These are phyloP conservation scores for Rhopalosiphum maidis DNA, from an alignment of 1,140 invertebrate genomes.

Conservation along the genomic window DNA sequence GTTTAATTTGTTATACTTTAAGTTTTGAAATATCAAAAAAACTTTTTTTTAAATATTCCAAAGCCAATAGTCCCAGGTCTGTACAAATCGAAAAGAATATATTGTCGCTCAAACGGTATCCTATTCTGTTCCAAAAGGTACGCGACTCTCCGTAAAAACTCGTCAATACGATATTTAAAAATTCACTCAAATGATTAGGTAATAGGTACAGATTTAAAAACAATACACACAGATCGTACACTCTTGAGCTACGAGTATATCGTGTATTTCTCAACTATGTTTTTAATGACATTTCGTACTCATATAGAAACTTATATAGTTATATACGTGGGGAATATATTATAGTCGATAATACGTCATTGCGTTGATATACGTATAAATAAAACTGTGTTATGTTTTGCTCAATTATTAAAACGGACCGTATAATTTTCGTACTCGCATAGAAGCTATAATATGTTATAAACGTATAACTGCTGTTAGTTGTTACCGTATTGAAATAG, in stretches of 20 bases:
- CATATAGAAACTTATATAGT: background rate
- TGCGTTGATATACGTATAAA: background rate
- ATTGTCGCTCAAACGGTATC: too few species aligned
- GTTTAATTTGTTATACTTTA: too few species aligned
- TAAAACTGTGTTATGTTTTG: background rate
- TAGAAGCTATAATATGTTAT: background rate
- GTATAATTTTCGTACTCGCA: conserved; percentile 1
- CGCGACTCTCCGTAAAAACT: background rate
- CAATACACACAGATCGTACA: background rate
- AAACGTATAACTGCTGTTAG: background rate
- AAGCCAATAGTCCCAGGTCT: background rate
- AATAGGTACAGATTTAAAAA: too few species aligned
- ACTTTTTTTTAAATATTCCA: background rate
- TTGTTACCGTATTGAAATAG: background rate
- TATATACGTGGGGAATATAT: background rate
- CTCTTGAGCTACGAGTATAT: background rate
- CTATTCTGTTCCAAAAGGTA: too few species aligned
- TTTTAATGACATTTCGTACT: background rate
- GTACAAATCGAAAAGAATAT: background rate
- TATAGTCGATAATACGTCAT: conserved; percentile 4
- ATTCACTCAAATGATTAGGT: too few species aligned
- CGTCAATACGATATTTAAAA: background rate
- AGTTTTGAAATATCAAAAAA: background rate
- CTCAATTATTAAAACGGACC: background rate
- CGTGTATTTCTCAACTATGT: background rate